Base-by-base conservation (phyloP, 2,113 vertebrate genomes). In the Boulengeromyrus knoepffleri region DNA sequence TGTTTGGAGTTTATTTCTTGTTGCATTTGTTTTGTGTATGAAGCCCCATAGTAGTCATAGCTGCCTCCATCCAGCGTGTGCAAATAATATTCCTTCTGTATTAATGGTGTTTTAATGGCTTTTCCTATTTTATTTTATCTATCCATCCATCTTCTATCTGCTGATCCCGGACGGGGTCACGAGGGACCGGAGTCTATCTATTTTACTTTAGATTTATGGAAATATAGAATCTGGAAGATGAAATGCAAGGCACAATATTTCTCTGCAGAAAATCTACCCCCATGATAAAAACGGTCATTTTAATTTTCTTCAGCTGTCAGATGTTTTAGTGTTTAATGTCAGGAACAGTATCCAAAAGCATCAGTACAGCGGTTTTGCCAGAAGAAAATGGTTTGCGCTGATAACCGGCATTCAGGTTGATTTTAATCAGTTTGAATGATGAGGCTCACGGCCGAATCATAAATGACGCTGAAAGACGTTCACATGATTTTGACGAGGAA, bases 351-450 rank as follows among this genome's bases (percentile, higher is more conserved):
- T 80, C 74, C 74, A 80, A 80, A 80, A 42, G 74, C 74, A 42
- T 80, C 74, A 42, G 36, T 39, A 42, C 74, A 9, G 74, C 6
- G 5, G 31, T 19, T 80, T 80, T 80, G 74, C 74, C 74, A 80
- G 36, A 42, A 80, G 36, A 80, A 80, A 80, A 80, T 80, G 74
- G 74, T 80, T 80, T 80, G 74, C 36, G 36, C 74, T 80, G 74
- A 80, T 80, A 80, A 80, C 74, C 12, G 36, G 17, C 36, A 42
- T 80, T 80, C 74, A 42, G 74, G 74, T 42, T 80, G 74, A 80
- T 80, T 80, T 80, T 39, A 80, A 80, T 80, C 74, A 80, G 74
- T 80, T 80, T 80, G 74, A 80, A 80, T 42, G 74, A 80, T 80
- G 74, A 80, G 74, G 74, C 74, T 42, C 74, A 42, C 15, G 5